Evolutionary conservation across 2,888 invertebrate species (phyloP).

Genomic region (Euplagia quadripunctaria): DNA sequence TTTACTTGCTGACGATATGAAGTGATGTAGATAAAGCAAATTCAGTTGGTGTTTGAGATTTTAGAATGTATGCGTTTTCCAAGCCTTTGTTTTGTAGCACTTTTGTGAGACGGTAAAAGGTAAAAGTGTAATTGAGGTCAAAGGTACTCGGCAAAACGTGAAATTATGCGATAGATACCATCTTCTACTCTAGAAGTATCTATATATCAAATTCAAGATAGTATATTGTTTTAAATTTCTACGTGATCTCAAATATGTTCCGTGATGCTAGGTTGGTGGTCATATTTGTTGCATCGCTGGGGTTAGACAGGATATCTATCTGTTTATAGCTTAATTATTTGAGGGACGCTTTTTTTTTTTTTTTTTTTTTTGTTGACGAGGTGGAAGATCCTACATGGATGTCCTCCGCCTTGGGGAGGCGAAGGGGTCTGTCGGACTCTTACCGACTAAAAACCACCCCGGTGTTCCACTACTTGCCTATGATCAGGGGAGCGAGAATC

Average conservation of each 20-base stretch:
- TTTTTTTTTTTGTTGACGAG: too few relatives aligned
- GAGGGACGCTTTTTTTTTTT: too few relatives aligned
- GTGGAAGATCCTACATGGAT: too few relatives aligned
- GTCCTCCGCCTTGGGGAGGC: too few relatives aligned
- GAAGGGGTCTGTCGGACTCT: too few relatives aligned
- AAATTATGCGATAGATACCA: constrained; percentile 14
- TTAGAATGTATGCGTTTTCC: constrained; percentile 16
- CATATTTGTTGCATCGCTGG: too few relatives aligned
- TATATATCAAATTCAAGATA: background rate
- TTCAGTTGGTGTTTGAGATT: constrained; percentile 36
- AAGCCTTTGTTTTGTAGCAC: constrained; percentile 26
- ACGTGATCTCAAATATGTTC: background rate
- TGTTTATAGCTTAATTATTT: too few relatives aligned
- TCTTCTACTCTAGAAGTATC: background rate
- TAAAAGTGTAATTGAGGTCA: constrained; percentile 21
- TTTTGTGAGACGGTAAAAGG: constrained; percentile 25
- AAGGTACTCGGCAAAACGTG: constrained; percentile 17
- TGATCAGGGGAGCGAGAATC: too few relatives aligned
- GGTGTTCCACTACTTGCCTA: too few relatives aligned
- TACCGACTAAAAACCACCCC: too few relatives aligned
- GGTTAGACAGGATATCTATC: background rate
- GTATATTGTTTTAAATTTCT: background rate
- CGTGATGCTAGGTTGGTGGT: background rate
- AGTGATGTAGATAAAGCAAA: constrained; percentile 42
- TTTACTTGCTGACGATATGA: constrained; percentile 51